These are phyloP conservation scores for Chionoecetes opilio DNA, from an alignment of 1,140 invertebrate genomes.

Conservation along the genomic window DNA sequence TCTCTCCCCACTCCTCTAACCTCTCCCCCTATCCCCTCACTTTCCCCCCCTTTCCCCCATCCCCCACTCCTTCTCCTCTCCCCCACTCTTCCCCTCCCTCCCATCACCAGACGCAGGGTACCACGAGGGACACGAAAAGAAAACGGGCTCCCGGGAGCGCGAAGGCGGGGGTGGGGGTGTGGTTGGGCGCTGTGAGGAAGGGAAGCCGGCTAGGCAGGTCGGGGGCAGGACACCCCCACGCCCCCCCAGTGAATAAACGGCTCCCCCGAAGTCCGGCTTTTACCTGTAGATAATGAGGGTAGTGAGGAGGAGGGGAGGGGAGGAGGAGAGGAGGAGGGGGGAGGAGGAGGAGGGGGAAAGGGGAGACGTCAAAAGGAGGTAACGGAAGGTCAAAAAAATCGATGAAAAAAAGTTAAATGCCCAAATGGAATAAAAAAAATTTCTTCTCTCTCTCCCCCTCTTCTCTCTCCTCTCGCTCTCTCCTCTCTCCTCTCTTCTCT, in stretches of 20 bases:
- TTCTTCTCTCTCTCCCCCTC: background rate
- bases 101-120: constrained; percentile 64
- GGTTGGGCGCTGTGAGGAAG: background rate
- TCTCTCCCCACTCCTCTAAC: too few relatives aligned
- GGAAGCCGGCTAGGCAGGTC: background rate
- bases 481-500: too few relatives aligned
- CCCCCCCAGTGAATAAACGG: constrained; percentile 63
- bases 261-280: constrained; percentile 54
- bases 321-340: background rate
- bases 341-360: background rate
- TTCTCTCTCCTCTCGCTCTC: background rate
- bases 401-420: background rate
- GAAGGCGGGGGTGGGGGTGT: constrained; percentile 32
- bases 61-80: too few relatives aligned
- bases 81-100: too few relatives aligned
- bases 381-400: background rate
- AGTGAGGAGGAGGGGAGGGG: background rate
- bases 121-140: constrained; percentile 72
- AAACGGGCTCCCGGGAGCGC: constrained; percentile 48
- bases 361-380: background rate
- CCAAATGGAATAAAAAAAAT: background rate
- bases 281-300: background rate
- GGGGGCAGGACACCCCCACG: background rate
- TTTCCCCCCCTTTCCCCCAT: too few relatives aligned
- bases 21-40: too few relatives aligned